Conservation (phyloP, 2,888 invertebrate genomes). For the Coelopa pilipes region DNA sequence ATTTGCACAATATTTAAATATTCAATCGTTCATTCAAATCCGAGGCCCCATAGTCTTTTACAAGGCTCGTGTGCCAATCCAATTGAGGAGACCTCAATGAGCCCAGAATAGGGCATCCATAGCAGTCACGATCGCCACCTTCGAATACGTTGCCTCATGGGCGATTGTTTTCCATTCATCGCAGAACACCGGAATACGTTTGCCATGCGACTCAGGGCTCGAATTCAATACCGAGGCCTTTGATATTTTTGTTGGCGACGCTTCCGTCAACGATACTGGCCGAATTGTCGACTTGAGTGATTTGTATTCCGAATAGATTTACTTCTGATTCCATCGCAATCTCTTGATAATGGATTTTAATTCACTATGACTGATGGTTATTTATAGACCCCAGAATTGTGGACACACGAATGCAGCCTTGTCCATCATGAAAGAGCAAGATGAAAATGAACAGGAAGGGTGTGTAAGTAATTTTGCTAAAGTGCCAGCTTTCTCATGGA, state of each 20-base stretch:
- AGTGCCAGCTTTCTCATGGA: background rate
- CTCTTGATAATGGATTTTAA: background rate
- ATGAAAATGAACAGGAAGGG: too few relatives aligned
- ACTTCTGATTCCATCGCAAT: background rate
- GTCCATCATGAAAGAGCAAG: too few relatives aligned
- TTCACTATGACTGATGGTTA: background rate
- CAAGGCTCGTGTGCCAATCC: background rate
- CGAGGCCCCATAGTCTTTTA: too few relatives aligned
- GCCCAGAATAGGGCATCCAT: background rate
- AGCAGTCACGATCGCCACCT: background rate
- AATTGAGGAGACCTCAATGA: background rate
- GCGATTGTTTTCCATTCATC: too few relatives aligned
- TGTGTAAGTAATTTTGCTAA: background rate
- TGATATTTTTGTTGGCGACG: background rate
- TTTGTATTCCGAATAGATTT: background rate
- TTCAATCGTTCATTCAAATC: too few relatives aligned
- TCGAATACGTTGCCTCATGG: too few relatives aligned
- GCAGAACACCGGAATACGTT: background rate
- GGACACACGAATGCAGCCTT: too few relatives aligned
- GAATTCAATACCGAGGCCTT: slow-evolving; percentile 21
- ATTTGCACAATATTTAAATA: too few relatives aligned
- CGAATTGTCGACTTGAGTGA: slow-evolving; percentile 17
- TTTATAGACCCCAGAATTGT: background rate
- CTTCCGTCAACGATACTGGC: slow-evolving; percentile 2
- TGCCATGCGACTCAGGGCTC: background rate